Conservation (phyloP, 2,888 invertebrate species). For the Campoplex capitator region DNA sequence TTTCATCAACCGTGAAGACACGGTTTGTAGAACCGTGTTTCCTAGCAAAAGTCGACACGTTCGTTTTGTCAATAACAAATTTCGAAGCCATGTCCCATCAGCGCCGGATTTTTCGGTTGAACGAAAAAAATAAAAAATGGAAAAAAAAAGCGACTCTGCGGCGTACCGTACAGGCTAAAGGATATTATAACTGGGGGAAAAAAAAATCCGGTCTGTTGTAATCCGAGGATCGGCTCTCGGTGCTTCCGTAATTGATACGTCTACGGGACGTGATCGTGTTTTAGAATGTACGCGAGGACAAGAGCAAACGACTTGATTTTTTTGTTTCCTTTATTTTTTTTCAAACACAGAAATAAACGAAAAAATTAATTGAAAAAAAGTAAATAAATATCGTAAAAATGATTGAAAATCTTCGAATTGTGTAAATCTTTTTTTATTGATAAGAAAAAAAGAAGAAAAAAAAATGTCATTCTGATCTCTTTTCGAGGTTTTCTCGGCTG, state of each 20-base stretch:
- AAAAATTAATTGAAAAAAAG: background rate
- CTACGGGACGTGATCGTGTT: conserved; percentile 56
- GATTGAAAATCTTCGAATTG: background rate
- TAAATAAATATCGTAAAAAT: background rate
- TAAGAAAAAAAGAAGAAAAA: too few relatives aligned
- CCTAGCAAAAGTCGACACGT: background rate
- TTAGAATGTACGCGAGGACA: conserved; percentile 41
- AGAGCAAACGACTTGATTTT: background rate
- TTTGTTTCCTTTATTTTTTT: background rate
- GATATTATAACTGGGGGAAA: conserved; percentile 45
- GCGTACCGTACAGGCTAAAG: conserved; percentile 14
- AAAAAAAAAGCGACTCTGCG: background rate
- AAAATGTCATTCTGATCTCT: background rate
- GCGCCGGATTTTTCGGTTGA: background rate
- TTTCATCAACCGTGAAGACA: background rate
- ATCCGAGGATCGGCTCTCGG: conserved; percentile 59
- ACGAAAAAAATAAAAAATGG: background rate
- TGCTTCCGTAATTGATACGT: conserved; percentile 66
- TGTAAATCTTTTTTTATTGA: background rate
- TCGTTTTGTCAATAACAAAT: background rate
- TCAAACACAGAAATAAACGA: background rate
- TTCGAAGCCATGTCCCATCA: background rate
- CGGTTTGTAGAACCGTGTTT: background rate
- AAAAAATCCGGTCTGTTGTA: conserved; percentile 60
- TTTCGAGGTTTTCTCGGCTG: background rate